phyloP scores from a whole-genome alignment of 2,113 vertebrate genomes.

The Danionella cerebrum region DNA sequence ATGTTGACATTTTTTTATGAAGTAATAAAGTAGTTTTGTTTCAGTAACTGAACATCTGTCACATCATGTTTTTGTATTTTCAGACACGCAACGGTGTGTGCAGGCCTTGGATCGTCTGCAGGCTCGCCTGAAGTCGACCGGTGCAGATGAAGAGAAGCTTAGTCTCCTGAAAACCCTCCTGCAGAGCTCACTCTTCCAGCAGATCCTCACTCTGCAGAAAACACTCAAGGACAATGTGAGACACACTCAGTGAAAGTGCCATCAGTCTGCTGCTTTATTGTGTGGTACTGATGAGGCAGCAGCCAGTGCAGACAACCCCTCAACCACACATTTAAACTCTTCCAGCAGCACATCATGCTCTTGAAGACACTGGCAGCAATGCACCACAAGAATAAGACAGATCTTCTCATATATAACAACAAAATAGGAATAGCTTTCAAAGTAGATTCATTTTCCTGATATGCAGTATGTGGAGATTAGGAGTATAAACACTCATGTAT shows the following conservation, averaged over 20 bases:
- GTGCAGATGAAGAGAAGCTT: constrained; percentile 87
- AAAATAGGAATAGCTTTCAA: too few species aligned
- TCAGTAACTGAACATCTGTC: not conserved
- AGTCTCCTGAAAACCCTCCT: constrained; percentile 84
- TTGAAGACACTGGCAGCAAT: too few species aligned
- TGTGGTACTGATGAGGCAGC: too few species aligned
- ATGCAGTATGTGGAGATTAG: too few species aligned
- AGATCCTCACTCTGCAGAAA: constrained; percentile 87
- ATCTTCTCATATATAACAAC: too few species aligned
- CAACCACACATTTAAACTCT: too few species aligned
- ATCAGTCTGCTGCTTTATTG: not conserved
- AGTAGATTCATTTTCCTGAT: too few species aligned
- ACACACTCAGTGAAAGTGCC: too few species aligned
- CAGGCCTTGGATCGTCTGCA: constrained; percentile 93
- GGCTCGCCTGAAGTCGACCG: constrained; percentile 82
- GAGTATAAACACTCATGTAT: too few species aligned
- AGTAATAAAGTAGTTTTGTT: not conserved
- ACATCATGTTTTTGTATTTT: not conserved
- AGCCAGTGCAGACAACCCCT: not conserved
- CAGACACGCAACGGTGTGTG: constrained; percentile 87
- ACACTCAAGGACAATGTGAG: constrained; percentile 87
- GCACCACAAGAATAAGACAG: too few species aligned
- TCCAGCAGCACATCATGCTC: too few species aligned
- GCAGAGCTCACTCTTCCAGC: constrained; percentile 95
- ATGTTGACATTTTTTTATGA: not conserved